phyloP scores from a whole-genome alignment of 2,113 vertebrate genomes.

The Ctenomys sociabilis region DNA sequence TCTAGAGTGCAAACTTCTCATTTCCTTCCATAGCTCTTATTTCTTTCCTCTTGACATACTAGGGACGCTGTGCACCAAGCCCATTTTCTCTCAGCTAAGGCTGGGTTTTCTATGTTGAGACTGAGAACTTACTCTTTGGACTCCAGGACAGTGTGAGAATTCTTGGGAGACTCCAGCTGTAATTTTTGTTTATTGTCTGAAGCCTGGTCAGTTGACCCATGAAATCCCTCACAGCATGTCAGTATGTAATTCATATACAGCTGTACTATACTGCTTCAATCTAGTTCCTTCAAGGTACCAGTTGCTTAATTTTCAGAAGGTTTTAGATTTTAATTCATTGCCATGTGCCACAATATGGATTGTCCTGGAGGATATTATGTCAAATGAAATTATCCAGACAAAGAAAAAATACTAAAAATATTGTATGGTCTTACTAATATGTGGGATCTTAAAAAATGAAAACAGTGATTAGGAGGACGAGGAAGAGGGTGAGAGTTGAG shows the following conservation, averaged over 20 bases:
- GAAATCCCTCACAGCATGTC: not conserved
- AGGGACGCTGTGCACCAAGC: not conserved
- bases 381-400: not conserved
- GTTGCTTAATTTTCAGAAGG: conserved; percentile 12
- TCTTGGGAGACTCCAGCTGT: not conserved
- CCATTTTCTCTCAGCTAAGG: not conserved
- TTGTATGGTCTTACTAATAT: not conserved
- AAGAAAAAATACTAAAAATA: not conserved
- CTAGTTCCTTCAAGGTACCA: not conserved
- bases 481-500: not conserved
- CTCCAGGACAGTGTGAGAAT: not conserved
- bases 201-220: not conserved
- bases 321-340: conserved; percentile 39
- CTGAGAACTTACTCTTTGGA: not conserved
- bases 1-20: not conserved
- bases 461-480: not conserved
- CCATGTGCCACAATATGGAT: not conserved
- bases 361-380: not conserved
- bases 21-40: conserved; percentile 44
- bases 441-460: not conserved
- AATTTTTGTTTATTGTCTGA: not conserved
- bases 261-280: not conserved
- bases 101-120: not conserved
- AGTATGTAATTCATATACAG: not conserved
- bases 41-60: conserved; percentile 38